Evolutionary conservation across 1,140 invertebrate species (phyloP).

Genomic region (Oedothorax gibbosus): DNA sequence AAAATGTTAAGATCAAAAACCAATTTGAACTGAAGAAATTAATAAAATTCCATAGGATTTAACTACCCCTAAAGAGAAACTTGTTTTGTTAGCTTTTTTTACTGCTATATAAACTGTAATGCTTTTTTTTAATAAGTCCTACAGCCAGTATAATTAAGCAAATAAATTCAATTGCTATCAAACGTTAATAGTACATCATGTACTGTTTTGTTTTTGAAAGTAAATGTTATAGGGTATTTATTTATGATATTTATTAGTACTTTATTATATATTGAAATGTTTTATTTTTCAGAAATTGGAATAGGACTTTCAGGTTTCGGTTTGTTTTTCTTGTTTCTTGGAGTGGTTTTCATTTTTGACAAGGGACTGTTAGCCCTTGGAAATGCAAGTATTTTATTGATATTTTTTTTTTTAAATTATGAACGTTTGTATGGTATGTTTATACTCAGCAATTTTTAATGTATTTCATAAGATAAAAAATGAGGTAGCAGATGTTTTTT

Average conservation of each 20-base stretch:
- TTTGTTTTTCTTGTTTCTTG: constrained; percentile 93
- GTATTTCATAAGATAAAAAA: too few relatives aligned
- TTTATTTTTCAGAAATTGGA: constrained; percentile 77
- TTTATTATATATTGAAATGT: background rate
- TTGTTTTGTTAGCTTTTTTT: too few relatives aligned
- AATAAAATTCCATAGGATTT: too few relatives aligned
- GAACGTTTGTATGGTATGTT: too few relatives aligned
- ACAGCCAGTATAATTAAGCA: too few relatives aligned
- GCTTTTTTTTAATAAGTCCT: too few relatives aligned
- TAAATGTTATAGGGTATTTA: background rate
- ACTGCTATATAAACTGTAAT: too few relatives aligned
- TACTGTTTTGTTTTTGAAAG: background rate
- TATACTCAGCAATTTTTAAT: too few relatives aligned
- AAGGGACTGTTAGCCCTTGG: constrained; percentile 98
- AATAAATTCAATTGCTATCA: background rate
- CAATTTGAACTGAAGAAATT: too few relatives aligned
- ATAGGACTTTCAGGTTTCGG: constrained; percentile 97
- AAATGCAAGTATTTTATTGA: constrained; percentile 81
- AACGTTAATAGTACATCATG: background rate
- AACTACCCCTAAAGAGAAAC: too few relatives aligned
- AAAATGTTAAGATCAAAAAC: too few relatives aligned
- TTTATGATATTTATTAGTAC: background rate
- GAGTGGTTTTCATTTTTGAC: constrained; percentile 95
- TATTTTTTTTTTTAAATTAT: background rate
- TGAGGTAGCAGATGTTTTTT: too few relatives aligned